These are phyloP conservation scores for Zapus hudsonius DNA, from an alignment of 2,113 vertebrate genomes.

Conservation along the genomic window DNA sequence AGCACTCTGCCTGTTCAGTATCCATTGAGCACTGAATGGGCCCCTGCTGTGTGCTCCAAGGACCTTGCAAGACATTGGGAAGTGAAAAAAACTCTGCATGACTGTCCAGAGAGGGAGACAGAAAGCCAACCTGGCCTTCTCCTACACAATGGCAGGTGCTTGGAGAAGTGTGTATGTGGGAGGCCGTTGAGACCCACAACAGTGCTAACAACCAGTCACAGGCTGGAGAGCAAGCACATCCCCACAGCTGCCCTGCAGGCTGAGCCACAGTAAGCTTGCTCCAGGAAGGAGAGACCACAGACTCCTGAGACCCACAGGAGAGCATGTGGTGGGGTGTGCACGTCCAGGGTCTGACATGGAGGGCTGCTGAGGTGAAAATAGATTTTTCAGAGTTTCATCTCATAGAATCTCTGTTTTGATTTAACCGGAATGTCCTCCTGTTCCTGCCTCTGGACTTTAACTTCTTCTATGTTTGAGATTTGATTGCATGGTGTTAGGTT, in stretches of 20 bases:
- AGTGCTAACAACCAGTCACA: neutral
- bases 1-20: neutral
- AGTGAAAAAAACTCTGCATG: neutral
- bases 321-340: neutral
- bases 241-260: neutral
- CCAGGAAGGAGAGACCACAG: neutral
- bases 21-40: neutral
- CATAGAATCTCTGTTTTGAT: neutral
- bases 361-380: neutral
- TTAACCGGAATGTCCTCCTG: neutral
- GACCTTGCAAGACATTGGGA: neutral
- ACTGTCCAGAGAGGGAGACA: neutral
- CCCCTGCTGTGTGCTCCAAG: neutral
- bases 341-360: neutral
- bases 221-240: neutral
- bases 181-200: neutral
- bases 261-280: neutral
- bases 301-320: accelerated
- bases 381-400: neutral
- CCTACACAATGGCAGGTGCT: neutral
- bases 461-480: conserved; percentile 12
- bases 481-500: neutral
- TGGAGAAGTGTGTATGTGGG: neutral
- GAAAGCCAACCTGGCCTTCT: neutral
- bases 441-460: neutral